phyloP scores from a whole-genome alignment of 2,113 vertebrate species.

The Paraplagusia blochii region DNA sequence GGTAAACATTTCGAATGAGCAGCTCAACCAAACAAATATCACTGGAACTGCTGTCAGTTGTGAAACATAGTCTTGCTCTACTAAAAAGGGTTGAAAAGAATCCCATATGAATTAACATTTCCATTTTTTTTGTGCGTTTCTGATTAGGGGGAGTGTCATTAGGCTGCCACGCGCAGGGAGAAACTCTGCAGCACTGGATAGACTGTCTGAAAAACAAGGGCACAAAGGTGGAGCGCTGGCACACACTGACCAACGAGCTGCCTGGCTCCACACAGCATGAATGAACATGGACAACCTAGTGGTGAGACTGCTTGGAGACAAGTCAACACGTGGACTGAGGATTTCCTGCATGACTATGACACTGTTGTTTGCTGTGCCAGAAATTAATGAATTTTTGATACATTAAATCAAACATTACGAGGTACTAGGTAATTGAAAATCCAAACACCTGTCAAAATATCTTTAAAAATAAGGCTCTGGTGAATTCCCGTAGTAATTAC shows the following conservation, averaged over 20 bases:
- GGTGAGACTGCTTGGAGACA: slow-evolving; percentile 26
- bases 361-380: slow-evolving; percentile 43
- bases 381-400: slow-evolving; percentile 35
- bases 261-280: slow-evolving; percentile 78
- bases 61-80: too few species aligned
- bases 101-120: neutral
- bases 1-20: too few species aligned
- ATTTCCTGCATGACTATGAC: slow-evolving; percentile 57
- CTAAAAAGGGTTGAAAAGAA: neutral
- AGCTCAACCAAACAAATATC: too few species aligned
- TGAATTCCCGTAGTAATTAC: slow-evolving; percentile 35
- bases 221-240: slow-evolving; percentile 84
- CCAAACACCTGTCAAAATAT: slow-evolving; percentile 23
- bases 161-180: slow-evolving; percentile 81
- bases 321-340: slow-evolving; percentile 47
- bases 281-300: slow-evolving; percentile 39
- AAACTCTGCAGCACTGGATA: slow-evolving; percentile 84
- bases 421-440: too few species aligned
- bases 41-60: too few species aligned
- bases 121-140: neutral
- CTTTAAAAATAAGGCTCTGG: slow-evolving; percentile 14
- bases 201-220: slow-evolving; percentile 85
- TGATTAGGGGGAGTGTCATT: slow-evolving; percentile 81
- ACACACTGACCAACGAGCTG: slow-evolving; percentile 87
- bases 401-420: slow-evolving; percentile 12